Percentiles rank a stretch among this genome's conserved stretches.
Conservation (phyloP, 2,888 invertebrate species). For the Rhingia rostrata region DNA sequence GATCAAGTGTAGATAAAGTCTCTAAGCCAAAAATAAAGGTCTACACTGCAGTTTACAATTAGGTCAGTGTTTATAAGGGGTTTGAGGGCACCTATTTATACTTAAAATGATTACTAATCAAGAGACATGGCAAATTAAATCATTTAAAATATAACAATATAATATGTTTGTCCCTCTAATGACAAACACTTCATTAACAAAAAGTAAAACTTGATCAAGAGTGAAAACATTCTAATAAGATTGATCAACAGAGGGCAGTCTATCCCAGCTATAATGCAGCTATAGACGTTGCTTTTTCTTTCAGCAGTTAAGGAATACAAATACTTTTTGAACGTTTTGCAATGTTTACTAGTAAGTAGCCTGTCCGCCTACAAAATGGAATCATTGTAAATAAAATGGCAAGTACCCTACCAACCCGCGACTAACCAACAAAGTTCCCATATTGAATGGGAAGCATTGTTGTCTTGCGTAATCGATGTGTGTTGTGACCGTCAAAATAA, state of each 20-base stretch:
- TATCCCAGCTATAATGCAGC: background rate
- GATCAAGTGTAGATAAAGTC: no score
- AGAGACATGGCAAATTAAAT: no score
- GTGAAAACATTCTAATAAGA: constrained; percentile 3
- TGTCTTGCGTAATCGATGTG: constrained; percentile 47
- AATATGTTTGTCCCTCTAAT: no score
- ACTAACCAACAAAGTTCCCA: constrained; percentile 53
- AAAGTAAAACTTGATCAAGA: background rate
- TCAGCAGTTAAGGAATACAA: background rate
- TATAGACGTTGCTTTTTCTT: background rate
- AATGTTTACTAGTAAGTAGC: constrained; percentile 43
- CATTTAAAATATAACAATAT: no score
- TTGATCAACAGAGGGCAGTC: constrained; percentile 9
- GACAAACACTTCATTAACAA: no score
- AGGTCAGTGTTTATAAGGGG: no score
- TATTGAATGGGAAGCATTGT: constrained; percentile 68
- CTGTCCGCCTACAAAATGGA: constrained; percentile 19
- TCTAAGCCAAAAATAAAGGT: no score
- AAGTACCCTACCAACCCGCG: constrained; percentile 42
- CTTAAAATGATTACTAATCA: no score
- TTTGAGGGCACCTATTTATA: no score
- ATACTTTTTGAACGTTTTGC: constrained; percentile 35
- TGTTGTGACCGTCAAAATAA: constrained; percentile 57
- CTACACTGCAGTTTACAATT: no score
- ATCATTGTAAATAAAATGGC: constrained; percentile 56